Conservation (phyloP, 1,140 invertebrate species). For the Euglossa dilemma region DNA sequence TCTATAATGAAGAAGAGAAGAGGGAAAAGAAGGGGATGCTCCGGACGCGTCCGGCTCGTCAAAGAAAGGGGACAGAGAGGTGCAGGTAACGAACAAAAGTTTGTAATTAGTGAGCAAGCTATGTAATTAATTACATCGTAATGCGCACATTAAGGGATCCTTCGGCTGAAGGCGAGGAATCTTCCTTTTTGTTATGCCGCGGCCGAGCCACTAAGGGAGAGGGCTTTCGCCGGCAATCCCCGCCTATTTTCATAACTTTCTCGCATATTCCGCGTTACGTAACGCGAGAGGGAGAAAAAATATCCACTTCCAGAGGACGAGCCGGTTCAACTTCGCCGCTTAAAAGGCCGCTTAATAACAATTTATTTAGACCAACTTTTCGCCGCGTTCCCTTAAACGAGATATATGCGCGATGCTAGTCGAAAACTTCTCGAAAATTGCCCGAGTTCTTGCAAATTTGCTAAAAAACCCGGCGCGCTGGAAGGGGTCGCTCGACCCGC, state of each 20-base stretch:
- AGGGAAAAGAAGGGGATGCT: not conserved
- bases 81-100: not conserved
- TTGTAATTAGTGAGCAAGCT: conserved; percentile 7
- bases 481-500: not conserved
- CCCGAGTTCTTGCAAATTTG: not conserved
- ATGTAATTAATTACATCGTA: conserved; percentile 21
- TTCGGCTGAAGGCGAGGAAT: conserved; percentile 4
- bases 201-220: not conserved
- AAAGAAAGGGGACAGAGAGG: not conserved
- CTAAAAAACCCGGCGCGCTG: not conserved
- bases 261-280: conserved; percentile 7
- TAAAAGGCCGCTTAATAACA: conserved; percentile 37
- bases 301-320: conserved; percentile 1
- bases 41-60: not conserved
- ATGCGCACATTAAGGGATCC: conserved; percentile 13
- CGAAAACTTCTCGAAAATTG: not conserved
- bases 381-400: conserved; percentile 23
- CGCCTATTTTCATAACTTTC: conserved; percentile 31
- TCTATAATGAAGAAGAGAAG: not conserved
- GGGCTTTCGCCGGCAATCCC: not conserved
- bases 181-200: not conserved
- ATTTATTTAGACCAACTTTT: conserved; percentile 34
- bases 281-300: not conserved
- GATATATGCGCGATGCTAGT: not conserved
- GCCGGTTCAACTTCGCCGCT: conserved; percentile 21